Conservation (phyloP, 2,888 invertebrate species). For the Athalia cordata region DNA sequence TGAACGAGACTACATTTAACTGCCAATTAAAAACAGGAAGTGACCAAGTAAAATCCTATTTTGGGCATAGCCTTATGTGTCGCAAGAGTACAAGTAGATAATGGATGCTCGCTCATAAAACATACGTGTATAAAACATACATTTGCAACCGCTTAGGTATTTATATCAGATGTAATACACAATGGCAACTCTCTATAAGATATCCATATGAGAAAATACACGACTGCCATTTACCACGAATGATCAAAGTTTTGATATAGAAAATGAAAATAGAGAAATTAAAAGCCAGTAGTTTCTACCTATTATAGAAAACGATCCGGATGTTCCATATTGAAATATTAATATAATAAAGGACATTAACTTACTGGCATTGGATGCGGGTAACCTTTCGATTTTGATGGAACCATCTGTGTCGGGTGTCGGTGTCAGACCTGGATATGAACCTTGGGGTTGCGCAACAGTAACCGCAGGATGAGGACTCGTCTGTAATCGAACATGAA, state of each 20-base stretch:
- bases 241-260: constrained; percentile 26
- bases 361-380: constrained; percentile 79
- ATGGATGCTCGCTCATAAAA: constrained; percentile 20
- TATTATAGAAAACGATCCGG: neutral
- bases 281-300: constrained; percentile 6
- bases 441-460: constrained; percentile 72
- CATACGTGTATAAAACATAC: neutral
- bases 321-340: neutral
- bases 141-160: constrained; percentile 20
- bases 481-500: constrained; percentile 62
- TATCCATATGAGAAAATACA: constrained; percentile 37
- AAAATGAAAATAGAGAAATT: constrained; percentile 27
- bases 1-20: constrained; percentile 18
- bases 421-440: constrained; percentile 74
- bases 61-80: constrained; percentile 50
- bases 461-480: constrained; percentile 73
- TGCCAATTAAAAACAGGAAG: constrained; percentile 62
- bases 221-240: constrained; percentile 13
- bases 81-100: constrained; percentile 19
- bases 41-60: constrained; percentile 55
- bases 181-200: constrained; percentile 32
- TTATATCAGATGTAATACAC: constrained; percentile 35
- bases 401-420: constrained; percentile 77
- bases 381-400: constrained; percentile 80
- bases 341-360: constrained; percentile 55